Base-by-base conservation (phyloP, 2,888 invertebrate genomes). In the Flabesymbios commensalis region DNA sequence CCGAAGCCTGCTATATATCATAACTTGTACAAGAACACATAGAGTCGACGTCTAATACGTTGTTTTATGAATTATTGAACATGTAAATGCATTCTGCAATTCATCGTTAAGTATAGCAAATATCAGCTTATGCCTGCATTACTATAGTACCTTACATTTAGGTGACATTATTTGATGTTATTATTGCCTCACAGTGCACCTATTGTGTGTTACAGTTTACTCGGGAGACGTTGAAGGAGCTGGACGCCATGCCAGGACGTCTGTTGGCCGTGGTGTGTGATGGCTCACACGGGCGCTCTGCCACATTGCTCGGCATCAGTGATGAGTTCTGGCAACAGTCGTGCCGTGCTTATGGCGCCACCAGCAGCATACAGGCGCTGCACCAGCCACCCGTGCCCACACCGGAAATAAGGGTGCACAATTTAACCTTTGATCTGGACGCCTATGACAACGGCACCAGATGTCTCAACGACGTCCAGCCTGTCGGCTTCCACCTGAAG, bases 251-350 rank as follows among this genome's bases (percentile, higher is more conserved):
- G 3, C 59, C 61, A 3, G 76, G 75, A 3, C 65, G 79, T 32
- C 66, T 76, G 29, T 53, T 79, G 32, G 75, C 75, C 3, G 70
- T 79, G 19, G 75, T 73, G 3, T 76, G 76, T 57, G 79, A 79
- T 54, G 79, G 79, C 0, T 64, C 70, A 2, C 70, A 72, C 33
- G 78, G 79, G 4, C 70, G 73, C 28, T 69, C 77, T 0, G 71
- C 76, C 17, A 57, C 74, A 19, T 57, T 75, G 24, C 72, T 79
- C 2, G 78, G 78, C 0, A 65, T 79, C 19, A 76, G 73, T 33
- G 79, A 79, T 52, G 76, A 77, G 43, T 75, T 72, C 53, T 59
- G 68, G 2, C 71, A 75, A 56, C 75, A 76, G 56, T 72, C 56
- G 0, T 78, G 76, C 58, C 63, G 70, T 10, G 70, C 77, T 1